A percentile compares a stretch with the other conserved stretches of the same genome.
These are phyloP conservation scores for Clusia tigrina DNA, from an alignment of 2,888 invertebrate species.

Conservation along the genomic window DNA sequence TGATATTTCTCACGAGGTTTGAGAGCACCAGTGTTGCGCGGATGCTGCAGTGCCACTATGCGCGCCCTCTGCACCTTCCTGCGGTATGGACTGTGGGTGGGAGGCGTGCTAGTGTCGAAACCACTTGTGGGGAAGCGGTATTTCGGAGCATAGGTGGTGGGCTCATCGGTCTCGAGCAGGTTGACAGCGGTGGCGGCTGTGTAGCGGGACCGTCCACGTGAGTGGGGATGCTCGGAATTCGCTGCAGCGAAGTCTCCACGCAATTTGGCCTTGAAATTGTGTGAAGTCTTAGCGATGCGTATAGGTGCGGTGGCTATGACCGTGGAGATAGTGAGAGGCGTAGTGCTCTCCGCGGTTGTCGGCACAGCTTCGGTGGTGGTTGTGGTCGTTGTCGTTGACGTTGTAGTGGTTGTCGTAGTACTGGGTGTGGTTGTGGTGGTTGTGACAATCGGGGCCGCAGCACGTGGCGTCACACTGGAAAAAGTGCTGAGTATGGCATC, in stretches of 20 bases:
- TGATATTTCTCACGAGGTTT: constrained; percentile 50
- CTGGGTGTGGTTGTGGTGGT: constrained; percentile 31
- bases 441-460: constrained; percentile 9
- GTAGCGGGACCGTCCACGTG: constrained; percentile 60
- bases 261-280: constrained; percentile 13
- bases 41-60: constrained; percentile 32
- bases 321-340: constrained; percentile 44
- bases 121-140: constrained; percentile 41
- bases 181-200: constrained; percentile 53
- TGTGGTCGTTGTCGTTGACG: constrained; percentile 22
- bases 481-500: constrained; percentile 54
- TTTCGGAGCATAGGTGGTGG: constrained; percentile 62
- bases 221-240: constrained; percentile 40
- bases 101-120: constrained; percentile 33
- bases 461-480: constrained; percentile 37
- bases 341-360: constrained; percentile 33
- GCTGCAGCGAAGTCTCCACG: constrained; percentile 2
- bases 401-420: constrained; percentile 30
- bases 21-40: constrained; percentile 28
- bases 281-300: constrained; percentile 39
- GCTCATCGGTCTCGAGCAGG: constrained; percentile 52
- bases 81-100: constrained; percentile 30
- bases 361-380: constrained; percentile 33
- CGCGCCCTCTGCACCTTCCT: constrained; percentile 50
- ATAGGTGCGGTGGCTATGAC: constrained; percentile 49